Percentiles rank a stretch among this genome's conserved stretches.
These are phyloP conservation scores for Hyppa rectilinea DNA, from an alignment of 2,888 invertebrate species.

Conservation along the genomic window DNA sequence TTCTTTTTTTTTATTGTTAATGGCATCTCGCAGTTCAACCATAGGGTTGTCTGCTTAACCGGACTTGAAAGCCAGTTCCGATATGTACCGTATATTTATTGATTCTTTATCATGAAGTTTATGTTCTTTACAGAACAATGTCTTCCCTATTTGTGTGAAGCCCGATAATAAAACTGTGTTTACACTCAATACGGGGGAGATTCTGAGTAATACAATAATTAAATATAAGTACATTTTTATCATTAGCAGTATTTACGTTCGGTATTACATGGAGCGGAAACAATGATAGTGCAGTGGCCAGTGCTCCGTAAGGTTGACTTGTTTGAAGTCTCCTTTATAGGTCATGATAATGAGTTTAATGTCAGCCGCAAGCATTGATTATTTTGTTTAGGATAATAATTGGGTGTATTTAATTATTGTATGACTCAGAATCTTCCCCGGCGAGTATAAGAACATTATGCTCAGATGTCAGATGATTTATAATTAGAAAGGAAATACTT, in stretches of 20 bases:
- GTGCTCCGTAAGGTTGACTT: conserved; percentile 39
- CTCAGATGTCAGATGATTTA: too few relatives aligned
- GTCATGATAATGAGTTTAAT: conserved; percentile 13
- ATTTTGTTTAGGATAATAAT: neutral
- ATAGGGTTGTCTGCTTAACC: too few relatives aligned
- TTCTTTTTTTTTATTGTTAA: too few relatives aligned
- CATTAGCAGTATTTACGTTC: conserved; percentile 12
- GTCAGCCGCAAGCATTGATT: neutral
- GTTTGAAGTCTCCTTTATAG: conserved; percentile 24
- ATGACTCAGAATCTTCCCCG: too few relatives aligned
- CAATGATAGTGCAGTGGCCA: conserved; percentile 27
- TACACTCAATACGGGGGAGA: conserved; percentile 11
- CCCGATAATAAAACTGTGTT: conserved; percentile 5
- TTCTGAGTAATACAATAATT: conserved; percentile 12
- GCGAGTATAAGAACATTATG: too few relatives aligned
- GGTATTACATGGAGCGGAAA: conserved; percentile 25
- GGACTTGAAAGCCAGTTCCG: too few relatives aligned
- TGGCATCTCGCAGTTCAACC: too few relatives aligned
- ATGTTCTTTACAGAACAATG: neutral
- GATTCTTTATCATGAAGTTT: neutral
- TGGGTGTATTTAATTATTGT: too few relatives aligned
- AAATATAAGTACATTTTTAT: conserved; percentile 36
- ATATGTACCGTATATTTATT: neutral
- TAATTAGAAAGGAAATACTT: too few relatives aligned
- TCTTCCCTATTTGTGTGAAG: neutral